phyloP scores from a whole-genome alignment of 2,113 vertebrate species.

The Gobiocypris rarus region DNA sequence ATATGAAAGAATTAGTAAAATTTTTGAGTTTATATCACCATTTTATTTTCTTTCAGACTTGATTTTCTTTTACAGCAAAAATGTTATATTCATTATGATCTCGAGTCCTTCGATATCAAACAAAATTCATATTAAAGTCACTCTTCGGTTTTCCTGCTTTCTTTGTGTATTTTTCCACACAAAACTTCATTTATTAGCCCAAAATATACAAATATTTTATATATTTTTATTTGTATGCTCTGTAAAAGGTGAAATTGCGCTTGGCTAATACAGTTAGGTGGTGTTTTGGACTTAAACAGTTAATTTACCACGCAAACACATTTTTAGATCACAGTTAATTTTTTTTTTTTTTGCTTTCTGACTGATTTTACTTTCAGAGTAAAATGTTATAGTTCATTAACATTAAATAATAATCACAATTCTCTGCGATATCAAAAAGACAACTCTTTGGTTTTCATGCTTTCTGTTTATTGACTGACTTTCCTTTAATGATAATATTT shows the following conservation, averaged over 20 bases:
- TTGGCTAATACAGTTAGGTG: no score
- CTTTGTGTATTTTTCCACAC: background rate
- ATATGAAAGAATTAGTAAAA: no score
- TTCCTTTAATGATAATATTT: background rate
- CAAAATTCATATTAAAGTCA: background rate
- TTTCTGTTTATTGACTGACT: background rate
- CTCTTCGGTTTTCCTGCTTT: background rate
- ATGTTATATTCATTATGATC: no score
- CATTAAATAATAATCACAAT: background rate
- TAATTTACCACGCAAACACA: no score
- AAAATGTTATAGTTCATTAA: background rate
- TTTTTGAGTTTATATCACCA: no score
- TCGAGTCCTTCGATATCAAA: background rate
- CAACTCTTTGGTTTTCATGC: no score
- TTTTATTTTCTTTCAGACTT: no score
- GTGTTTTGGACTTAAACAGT: no score
- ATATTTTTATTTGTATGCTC: background rate
- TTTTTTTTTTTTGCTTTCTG: no score
- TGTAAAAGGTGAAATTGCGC: no score
- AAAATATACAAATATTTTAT: background rate
- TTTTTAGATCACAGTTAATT: no score
- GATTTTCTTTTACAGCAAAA: background rate
- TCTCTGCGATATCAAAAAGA: background rate
- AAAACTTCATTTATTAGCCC: background rate
- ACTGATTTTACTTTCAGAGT: no score